These are phyloP conservation scores for Nasua narica DNA, from an alignment of 2,797 vertebrate species.

Conservation along the genomic window DNA sequence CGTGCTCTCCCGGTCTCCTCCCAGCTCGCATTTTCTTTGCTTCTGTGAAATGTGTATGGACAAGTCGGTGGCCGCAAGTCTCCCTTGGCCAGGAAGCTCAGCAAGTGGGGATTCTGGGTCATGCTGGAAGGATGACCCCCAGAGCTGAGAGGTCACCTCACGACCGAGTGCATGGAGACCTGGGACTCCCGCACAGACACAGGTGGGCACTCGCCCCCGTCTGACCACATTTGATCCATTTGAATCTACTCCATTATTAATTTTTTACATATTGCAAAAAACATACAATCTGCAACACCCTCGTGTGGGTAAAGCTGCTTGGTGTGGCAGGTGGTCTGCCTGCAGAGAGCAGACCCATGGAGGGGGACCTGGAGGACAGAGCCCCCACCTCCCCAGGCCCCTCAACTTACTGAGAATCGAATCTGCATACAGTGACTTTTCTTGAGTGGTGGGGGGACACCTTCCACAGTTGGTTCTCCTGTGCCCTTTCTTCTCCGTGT, in stretches of 20 bases:
- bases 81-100: rapidly evolving
- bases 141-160: neutral
- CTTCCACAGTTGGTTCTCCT: constrained; percentile 14
- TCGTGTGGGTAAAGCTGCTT: neutral
- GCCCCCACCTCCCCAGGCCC: neutral
- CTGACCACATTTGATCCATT: neutral
- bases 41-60: neutral
- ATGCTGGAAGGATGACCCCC: neutral
- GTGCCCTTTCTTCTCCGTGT: constrained; percentile 49
- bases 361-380: too few species aligned
- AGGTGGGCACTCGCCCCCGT: neutral
- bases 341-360: neutral
- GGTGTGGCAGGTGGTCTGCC: neutral
- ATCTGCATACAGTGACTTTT: constrained; percentile 63
- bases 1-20: neutral
- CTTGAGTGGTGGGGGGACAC: constrained; percentile 42
- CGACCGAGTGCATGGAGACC: neutral
- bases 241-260: neutral
- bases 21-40: neutral
- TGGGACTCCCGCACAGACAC: neutral
- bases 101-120: neutral
- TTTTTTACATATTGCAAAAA: neutral
- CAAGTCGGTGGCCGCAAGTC: neutral
- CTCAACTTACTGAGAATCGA: constrained; percentile 68
- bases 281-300: neutral